Conservation (phyloP, 2,797 vertebrate genomes). For the Argyrosomus regius region DNA sequence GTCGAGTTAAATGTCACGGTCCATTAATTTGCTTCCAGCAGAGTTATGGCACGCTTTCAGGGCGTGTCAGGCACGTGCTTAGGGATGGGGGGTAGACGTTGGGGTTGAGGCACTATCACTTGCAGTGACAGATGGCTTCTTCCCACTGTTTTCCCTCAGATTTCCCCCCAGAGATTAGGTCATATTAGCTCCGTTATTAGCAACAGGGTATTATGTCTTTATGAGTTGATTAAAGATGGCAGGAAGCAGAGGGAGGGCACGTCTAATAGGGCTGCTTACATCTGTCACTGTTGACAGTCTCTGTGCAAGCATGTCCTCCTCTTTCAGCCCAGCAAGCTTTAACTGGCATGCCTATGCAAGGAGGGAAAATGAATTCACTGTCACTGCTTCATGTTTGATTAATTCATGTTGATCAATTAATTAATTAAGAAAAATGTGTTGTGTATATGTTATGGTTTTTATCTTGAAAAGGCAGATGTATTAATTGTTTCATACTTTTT, state of each 20-base stretch:
- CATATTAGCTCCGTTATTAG: conserved; percentile 74
- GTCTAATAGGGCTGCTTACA: conserved; percentile 42
- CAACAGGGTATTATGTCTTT: conserved; percentile 64
- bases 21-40: conserved; percentile 76
- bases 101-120: conserved; percentile 72
- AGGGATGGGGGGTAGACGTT: conserved; percentile 31
- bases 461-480: background rate
- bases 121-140: conserved; percentile 78
- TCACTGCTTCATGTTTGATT: background rate
- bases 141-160: conserved; percentile 44
- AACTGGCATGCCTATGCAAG: conserved; percentile 27
- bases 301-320: conserved; percentile 40
- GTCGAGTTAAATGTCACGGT: conserved; percentile 67
- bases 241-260: conserved; percentile 58
- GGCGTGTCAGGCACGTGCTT: conserved; percentile 66
- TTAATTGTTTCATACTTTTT: background rate
- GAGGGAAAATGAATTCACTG: background rate
- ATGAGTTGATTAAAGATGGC: conserved; percentile 68
- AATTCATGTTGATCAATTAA: background rate
- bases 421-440: background rate
- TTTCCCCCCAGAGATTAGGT: conserved; percentile 71
- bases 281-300: conserved; percentile 56
- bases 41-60: conserved; percentile 67
- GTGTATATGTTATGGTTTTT: background rate
- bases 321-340: conserved; percentile 7